Conservation (phyloP, 1,140 invertebrate genomes). For the Drosophila prosaltans region DNA sequence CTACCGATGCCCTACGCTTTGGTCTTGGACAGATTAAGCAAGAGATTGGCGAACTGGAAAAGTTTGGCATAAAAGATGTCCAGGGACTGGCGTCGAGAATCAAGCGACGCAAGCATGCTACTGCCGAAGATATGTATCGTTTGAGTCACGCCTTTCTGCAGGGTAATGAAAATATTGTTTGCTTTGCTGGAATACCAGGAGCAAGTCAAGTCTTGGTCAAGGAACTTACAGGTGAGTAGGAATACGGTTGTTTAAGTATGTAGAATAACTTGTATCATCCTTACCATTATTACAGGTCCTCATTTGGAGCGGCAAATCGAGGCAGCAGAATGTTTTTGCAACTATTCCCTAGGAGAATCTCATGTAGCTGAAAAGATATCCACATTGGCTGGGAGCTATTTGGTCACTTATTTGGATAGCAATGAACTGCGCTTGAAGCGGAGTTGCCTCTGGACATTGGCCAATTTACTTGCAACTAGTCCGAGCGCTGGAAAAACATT, state of each 20-base stretch:
- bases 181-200: conserved; percentile 63
- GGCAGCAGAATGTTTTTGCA: conserved; percentile 74
- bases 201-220: conserved; percentile 72
- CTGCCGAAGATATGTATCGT: conserved; percentile 66
- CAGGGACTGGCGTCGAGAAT: conserved; percentile 62
- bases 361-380: conserved; percentile 73
- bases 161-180: conserved; percentile 58
- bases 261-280: neutral
- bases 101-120: conserved; percentile 76
- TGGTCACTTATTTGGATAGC: conserved; percentile 67
- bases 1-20: conserved; percentile 66
- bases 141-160: conserved; percentile 73
- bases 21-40: conserved; percentile 69
- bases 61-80: conserved; percentile 67
- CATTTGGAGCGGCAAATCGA: conserved; percentile 55
- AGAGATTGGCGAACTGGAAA: conserved; percentile 61
- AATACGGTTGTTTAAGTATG: neutral
- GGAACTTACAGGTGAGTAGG: conserved; percentile 62
- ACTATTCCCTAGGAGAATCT: conserved; percentile 72
- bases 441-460: conserved; percentile 69
- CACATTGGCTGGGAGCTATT: conserved; percentile 66
- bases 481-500: conserved; percentile 46
- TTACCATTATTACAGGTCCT: conserved; percentile 31
- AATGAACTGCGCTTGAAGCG: conserved; percentile 59
- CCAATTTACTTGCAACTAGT: conserved; percentile 65